Evolutionary conservation across 2,797 vertebrate genomes (phyloP), one percentile per base, ranked within the genome.

Genomic region (Vespertilio murinus): DNA sequence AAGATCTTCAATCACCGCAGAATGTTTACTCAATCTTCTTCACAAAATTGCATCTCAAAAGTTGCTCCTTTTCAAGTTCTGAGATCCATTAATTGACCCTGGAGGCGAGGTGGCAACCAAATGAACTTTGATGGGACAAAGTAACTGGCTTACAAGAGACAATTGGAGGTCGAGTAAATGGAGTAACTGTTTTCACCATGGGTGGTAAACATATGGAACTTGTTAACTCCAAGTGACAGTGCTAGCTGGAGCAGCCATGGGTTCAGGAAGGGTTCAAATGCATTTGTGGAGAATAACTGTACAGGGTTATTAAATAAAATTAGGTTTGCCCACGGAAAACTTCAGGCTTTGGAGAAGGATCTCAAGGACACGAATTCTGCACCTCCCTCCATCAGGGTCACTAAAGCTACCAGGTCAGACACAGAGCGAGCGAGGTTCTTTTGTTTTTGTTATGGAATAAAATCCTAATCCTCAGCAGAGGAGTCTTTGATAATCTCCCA

Each of bases 261-360:
- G 91, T 93, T 96, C 95, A 94, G 40, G 86, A 83, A 93, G 47
- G 88, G 90, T 80, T 96, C 96, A 94, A 49, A 93, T 16, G 28
- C 33, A 8, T 61, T 42, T 28, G 3, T 47, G 30, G 45, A 88
- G 54, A 86, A 25, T 18, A 73, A 52, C n/a, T 83, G 59, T 38
- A 59, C 40, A 30, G 1, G 13, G 42, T 84, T 56, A 59, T 40
- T 73, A 70, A 88, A 82, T 49, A 42, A 91, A 74, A n/a, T 61
- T 40, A 49, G 42, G 47, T 94, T 61, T 35, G 49, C 73, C 69
- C 56, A 1, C 16, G 77, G 87, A 35, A 65, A 80, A 52, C 54
- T 79, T 69, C 64, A 47, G 42, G 14, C 79, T 81, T 74, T 74
- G 40, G 80, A 75, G 54, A 13, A 25, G 38, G 35, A 35, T 38